Percentiles rank a stretch among this genome's conserved stretches.
These are phyloP conservation scores for Sycobia sp. DNA, from an alignment of 1,140 invertebrate species.

Conservation along the genomic window DNA sequence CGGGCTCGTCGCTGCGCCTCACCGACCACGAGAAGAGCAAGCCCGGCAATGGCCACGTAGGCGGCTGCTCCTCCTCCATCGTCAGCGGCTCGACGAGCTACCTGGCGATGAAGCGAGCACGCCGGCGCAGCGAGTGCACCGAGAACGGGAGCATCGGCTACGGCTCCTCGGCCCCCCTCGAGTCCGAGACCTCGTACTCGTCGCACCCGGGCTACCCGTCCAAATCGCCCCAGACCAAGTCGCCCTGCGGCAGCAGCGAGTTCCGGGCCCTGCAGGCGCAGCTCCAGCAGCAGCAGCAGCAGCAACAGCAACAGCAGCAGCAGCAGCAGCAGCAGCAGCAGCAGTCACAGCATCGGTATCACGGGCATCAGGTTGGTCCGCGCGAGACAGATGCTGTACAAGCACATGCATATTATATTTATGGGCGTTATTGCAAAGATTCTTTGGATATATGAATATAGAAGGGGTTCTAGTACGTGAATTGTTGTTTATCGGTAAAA, in stretches of 20 bases:
- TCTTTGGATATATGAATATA: too few species aligned
- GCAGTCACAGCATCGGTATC: neutral
- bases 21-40: conserved; percentile 11
- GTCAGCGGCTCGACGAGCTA: neutral
- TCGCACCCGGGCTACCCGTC: conserved; percentile 35
- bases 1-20: conserved; percentile 16
- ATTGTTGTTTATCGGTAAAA: too few species aligned
- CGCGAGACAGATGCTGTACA: neutral
- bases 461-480: too few species aligned
- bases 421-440: too few species aligned
- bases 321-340: neutral
- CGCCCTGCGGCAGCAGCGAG: neutral
- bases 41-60: too few species aligned
- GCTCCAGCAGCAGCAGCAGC: neutral
- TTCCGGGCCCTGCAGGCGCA: neutral
- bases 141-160: conserved; percentile 33
- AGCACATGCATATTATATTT: neutral
- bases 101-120: too few species aligned
- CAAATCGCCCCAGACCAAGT: neutral
- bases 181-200: conserved; percentile 38
- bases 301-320: neutral
- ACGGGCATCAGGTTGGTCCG: conserved; percentile 12
- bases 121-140: conserved; percentile 28
- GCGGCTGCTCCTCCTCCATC: neutral
- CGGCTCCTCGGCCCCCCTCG: conserved; percentile 31